Conservation (phyloP, 2,113 vertebrate species). For the Pristiophorus japonicus region DNA sequence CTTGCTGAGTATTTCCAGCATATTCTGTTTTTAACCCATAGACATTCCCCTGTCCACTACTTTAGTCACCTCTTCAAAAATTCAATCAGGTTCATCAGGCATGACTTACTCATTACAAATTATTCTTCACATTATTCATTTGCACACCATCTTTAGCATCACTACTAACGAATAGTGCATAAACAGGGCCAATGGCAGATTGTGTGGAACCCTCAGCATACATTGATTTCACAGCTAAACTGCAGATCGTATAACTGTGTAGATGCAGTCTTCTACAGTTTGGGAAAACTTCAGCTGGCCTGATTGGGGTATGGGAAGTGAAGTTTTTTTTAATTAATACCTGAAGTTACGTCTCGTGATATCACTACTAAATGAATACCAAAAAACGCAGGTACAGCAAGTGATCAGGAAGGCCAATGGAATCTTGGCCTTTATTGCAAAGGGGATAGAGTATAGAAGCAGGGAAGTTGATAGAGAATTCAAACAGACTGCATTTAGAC, state of each 20-base stretch:
- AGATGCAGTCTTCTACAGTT: background rate
- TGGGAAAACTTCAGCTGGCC: background rate
- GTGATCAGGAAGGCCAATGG: too few relatives aligned
- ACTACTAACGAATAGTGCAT: background rate
- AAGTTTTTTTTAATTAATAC: background rate
- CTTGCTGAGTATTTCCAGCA: too few relatives aligned
- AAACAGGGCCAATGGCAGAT: background rate
- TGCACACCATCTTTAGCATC: background rate
- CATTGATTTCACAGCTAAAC: background rate
- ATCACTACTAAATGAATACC: background rate
- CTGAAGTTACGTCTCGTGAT: background rate
- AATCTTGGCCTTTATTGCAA: too few relatives aligned
- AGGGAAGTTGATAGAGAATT: too few relatives aligned
- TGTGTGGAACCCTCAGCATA: background rate
- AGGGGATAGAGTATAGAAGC: too few relatives aligned
- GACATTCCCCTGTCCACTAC: too few relatives aligned
- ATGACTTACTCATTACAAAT: too few relatives aligned
- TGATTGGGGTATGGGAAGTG: background rate
- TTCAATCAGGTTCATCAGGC: too few relatives aligned
- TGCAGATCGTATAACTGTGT: background rate
- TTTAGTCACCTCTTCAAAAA: too few relatives aligned
- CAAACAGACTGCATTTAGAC: too few relatives aligned
- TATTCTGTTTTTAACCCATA: too few relatives aligned
- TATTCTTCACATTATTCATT: background rate
- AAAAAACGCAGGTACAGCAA: background rate